Percentiles rank a stretch among this genome's conserved stretches.
These are phyloP conservation scores for Arnoldichthys spilopterus DNA, from an alignment of 2,797 vertebrate species.

Conservation along the genomic window DNA sequence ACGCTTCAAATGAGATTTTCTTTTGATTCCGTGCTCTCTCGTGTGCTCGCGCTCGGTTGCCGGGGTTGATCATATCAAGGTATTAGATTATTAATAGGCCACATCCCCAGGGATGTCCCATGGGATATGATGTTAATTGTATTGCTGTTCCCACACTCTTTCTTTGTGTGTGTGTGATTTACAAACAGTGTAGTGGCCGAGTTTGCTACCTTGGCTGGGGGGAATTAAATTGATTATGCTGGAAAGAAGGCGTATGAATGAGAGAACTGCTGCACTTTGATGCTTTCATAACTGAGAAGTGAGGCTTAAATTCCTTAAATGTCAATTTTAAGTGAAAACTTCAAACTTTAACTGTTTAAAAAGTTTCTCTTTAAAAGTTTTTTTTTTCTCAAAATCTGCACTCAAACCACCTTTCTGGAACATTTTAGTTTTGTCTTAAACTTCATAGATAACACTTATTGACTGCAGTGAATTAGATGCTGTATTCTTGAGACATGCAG, in stretches of 20 bases:
- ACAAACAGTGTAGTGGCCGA: conserved; percentile 8
- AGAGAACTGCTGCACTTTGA: not conserved
- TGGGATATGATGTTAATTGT: conserved; percentile 67
- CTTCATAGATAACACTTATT: no score
- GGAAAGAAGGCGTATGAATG: not conserved
- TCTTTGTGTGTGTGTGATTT: conserved; percentile 4
- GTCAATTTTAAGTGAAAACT: no score
- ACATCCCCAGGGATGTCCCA: conserved; percentile 59
- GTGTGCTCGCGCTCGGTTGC: conserved; percentile 55
- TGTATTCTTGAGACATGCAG: no score
- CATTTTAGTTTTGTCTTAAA: no score
- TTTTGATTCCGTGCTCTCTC: conserved; percentile 75
- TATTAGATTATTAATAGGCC: conserved; percentile 67
- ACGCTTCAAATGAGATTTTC: conserved; percentile 83
- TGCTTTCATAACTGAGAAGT: not conserved
- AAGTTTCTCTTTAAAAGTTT: no score
- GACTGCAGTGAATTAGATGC: no score
- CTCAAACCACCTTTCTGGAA: no score
- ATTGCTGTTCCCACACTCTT: conserved; percentile 56
- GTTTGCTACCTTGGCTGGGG: conserved; percentile 5
- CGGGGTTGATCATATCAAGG: conserved; percentile 68
- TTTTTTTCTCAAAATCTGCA: no score
- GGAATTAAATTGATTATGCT: not conserved
- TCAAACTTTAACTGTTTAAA: no score
- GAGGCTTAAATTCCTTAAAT: no score